Conservation (phyloP, 64 coral and sea anemone genomes). For the Porites lutea region DNA sequence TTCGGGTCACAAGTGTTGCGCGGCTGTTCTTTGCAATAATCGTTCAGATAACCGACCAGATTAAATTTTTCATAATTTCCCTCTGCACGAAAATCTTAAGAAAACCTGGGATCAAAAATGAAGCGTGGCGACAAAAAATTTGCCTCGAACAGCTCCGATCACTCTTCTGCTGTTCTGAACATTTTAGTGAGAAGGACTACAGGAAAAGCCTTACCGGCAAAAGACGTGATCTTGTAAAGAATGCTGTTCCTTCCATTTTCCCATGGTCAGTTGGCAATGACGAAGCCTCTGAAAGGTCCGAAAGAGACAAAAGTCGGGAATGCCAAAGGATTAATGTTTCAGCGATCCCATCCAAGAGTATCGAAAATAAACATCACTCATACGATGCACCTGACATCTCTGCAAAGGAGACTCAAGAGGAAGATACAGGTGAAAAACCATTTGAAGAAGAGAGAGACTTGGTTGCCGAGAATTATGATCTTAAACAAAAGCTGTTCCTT, state of each 20-base stretch:
- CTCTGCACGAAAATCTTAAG: background rate
- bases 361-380: too few species aligned
- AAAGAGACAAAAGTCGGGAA: too few species aligned
- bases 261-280: too few species aligned
- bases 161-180: background rate
- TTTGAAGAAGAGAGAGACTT: background rate
- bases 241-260: too few species aligned
- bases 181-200: background rate
- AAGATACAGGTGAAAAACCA: constrained; percentile 7
- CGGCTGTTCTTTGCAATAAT: background rate
- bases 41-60: background rate
- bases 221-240: background rate
- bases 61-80: constrained; percentile 5
- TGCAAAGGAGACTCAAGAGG: background rate
- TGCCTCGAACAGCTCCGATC: background rate
- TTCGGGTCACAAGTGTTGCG: background rate
- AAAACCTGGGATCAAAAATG: constrained; percentile 30
- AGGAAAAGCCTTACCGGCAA: constrained; percentile 15
- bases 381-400: background rate
- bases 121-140: constrained; percentile 34
- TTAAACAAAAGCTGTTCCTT: background rate
- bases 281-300: too few species aligned
- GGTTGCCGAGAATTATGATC: too few species aligned
- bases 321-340: too few species aligned
- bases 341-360: too few species aligned